Conservation (phyloP, 2,888 invertebrate genomes). For the Isoperla grammatica region DNA sequence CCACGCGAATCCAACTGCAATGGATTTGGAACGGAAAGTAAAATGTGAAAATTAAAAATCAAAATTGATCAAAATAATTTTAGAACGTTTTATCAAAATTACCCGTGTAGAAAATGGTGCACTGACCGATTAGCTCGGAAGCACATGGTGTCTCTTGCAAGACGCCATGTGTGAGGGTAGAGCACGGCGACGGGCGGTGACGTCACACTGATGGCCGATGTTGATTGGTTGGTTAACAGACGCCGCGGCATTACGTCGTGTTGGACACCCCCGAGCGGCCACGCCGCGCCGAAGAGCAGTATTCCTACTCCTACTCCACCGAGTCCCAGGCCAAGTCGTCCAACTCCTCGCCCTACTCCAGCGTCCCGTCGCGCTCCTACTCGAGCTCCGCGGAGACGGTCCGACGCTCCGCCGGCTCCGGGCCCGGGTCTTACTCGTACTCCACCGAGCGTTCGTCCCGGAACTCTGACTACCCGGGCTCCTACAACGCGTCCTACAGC, state of each 20-base stretch:
- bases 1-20: too few species aligned
- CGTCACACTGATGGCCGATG: constrained; percentile 4
- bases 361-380: constrained; percentile 63
- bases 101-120: too few species aligned
- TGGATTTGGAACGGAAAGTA: too few species aligned
- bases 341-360: constrained; percentile 45
- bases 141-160: too few species aligned
- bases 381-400: constrained; percentile 63
- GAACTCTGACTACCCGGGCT: constrained; percentile 68
- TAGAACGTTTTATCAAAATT: too few species aligned
- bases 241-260: constrained; percentile 82
- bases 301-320: constrained; percentile 76
- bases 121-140: too few species aligned
- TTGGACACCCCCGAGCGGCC: constrained; percentile 65
- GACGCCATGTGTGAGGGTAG: too few species aligned
- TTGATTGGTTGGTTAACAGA: constrained; percentile 48
- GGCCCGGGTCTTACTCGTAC: constrained; percentile 68
- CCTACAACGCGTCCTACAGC: constrained; percentile 72
- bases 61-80: too few species aligned
- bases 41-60: too few species aligned
- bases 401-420: constrained; percentile 58
- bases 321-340: constrained; percentile 47
- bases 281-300: constrained; percentile 71
- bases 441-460: constrained; percentile 61
- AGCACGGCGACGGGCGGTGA: background rate